These are phyloP conservation scores for Gobius niger DNA, from an alignment of 2,113 vertebrate species.

Conservation along the genomic window DNA sequence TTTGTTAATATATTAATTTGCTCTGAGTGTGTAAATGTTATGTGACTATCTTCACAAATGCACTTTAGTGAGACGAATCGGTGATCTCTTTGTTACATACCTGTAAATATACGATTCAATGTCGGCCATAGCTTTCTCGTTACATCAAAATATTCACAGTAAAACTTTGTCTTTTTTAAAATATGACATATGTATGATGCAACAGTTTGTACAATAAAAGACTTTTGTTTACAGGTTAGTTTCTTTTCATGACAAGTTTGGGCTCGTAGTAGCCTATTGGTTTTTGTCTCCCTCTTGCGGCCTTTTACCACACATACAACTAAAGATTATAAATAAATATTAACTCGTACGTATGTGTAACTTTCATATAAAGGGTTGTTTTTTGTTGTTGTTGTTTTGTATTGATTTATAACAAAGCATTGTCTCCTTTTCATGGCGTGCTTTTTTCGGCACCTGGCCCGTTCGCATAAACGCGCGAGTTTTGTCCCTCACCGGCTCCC, in stretches of 20 bases:
- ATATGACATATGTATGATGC: neutral
- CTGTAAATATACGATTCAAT: neutral
- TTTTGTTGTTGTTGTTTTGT: too few relatives aligned
- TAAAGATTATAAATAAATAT: too few relatives aligned
- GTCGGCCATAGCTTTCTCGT: neutral
- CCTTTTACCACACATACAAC: too few relatives aligned
- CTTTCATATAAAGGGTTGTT: too few relatives aligned
- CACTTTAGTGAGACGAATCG: slow-evolving; percentile 33
- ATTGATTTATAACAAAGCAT: neutral
- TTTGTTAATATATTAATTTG: neutral
- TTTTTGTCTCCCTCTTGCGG: slow-evolving; percentile 15
- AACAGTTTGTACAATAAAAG: neutral
- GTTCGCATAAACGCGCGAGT: neutral
- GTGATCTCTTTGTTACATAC: slow-evolving; percentile 1
- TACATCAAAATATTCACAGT: neutral
- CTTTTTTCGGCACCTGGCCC: neutral
- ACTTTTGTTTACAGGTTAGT: neutral
- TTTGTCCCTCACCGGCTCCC: slow-evolving; percentile 40
- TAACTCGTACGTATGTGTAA: too few relatives aligned
- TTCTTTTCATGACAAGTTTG: neutral
- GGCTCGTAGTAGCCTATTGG: neutral
- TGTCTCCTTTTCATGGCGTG: neutral
- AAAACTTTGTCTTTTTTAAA: neutral
- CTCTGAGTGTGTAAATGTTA: neutral
- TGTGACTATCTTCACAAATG: slow-evolving; percentile 16